These are phyloP conservation scores for Ctenochaetus hawaiiensis DNA, from an alignment of 2,797 vertebrate species.

Conservation along the genomic window DNA sequence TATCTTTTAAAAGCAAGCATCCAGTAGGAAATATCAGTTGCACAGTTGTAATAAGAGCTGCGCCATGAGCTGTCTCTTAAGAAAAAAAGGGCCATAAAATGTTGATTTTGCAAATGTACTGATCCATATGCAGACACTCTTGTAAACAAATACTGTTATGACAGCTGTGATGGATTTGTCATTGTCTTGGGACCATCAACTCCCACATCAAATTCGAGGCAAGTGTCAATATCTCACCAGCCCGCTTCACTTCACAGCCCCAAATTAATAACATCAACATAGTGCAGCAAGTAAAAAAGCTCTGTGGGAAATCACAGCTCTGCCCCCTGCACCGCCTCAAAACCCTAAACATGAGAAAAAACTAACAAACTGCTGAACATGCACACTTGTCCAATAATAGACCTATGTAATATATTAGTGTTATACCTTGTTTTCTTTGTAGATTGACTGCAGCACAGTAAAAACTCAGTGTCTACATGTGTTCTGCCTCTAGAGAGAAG, in stretches of 20 bases:
- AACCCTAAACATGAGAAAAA: neutral
- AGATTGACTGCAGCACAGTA: neutral
- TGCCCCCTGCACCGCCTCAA: constrained; percentile 9
- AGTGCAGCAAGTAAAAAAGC: constrained; percentile 34
- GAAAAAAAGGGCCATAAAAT: neutral
- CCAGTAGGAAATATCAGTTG: neutral
- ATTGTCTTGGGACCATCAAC: constrained; percentile 57
- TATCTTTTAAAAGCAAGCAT: neutral
- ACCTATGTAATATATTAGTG: constrained; percentile 3
- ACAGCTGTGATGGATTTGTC: constrained; percentile 53
- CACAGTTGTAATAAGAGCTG: neutral
- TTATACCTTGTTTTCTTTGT: constrained; percentile 4
- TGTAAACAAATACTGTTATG: constrained; percentile 42
- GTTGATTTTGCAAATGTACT: constrained; percentile 24
- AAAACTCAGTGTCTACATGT: neutral
- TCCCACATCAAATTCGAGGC: constrained; percentile 58
- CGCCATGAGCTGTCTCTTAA: neutral
- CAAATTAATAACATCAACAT: constrained; percentile 45
- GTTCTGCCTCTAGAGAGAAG: constrained; percentile 9
- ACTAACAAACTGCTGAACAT: constrained; percentile 31
- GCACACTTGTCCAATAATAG: constrained; percentile 1
- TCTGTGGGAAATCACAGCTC: constrained; percentile 20
- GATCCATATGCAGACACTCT: constrained; percentile 32
- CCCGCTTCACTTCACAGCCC: constrained; percentile 31
- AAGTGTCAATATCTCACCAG: constrained; percentile 39